Evolutionary conservation across 2,113 vertebrate genomes (phyloP).

Genomic region (Syngnathus scovelli): DNA sequence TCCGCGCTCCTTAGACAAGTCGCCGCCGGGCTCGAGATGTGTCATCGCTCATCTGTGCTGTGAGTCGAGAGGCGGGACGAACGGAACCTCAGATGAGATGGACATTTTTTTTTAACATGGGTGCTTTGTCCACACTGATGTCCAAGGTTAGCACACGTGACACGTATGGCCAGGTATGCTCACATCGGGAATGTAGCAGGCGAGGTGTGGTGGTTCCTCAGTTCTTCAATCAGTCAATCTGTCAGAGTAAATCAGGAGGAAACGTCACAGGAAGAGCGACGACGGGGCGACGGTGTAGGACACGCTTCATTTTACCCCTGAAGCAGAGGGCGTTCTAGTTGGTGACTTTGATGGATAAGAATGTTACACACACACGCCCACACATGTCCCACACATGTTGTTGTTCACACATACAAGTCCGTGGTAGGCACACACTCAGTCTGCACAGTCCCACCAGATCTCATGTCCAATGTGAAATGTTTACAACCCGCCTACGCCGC

Average conservation of each 20-base stretch:
- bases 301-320: constrained; percentile 58
- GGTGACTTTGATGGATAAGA: constrained; percentile 72
- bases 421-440: constrained; percentile 18
- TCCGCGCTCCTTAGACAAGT: constrained; percentile 33
- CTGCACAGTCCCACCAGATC: constrained; percentile 47
- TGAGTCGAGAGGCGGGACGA: constrained; percentile 34
- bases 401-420: constrained; percentile 24
- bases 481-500: constrained; percentile 60
- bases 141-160: background rate
- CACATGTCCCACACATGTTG: constrained; percentile 59
- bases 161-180: background rate
- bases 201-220: background rate
- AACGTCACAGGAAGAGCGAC: constrained; percentile 45
- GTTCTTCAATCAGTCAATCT: constrained; percentile 12
- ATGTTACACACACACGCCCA: constrained; percentile 65
- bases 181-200: background rate
- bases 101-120: constrained; percentile 3
- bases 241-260: constrained; percentile 62
- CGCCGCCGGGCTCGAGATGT: constrained; percentile 38
- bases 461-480: constrained; percentile 60
- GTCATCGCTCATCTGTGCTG: constrained; percentile 67
- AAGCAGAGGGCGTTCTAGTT: constrained; percentile 52
- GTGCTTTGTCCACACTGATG: constrained; percentile 19
- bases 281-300: constrained; percentile 36
- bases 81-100: constrained; percentile 40